Conservation (phyloP, 2,797 vertebrate genomes). For the Muscicapa comitata region DNA sequence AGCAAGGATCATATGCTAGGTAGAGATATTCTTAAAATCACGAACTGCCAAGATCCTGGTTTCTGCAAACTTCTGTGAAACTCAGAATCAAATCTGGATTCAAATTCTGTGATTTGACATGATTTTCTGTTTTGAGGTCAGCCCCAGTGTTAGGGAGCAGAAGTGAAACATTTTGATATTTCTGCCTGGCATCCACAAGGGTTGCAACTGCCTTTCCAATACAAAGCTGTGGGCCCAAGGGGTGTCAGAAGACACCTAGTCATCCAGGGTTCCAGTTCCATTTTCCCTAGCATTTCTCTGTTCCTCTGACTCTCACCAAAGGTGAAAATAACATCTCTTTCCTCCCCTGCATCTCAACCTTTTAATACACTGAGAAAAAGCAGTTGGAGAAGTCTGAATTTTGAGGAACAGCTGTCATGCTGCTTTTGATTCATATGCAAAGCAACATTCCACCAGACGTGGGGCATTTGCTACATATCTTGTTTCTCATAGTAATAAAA, state of each 20-base stretch:
- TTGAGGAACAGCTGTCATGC: neutral
- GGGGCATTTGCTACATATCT: neutral
- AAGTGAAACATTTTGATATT: neutral
- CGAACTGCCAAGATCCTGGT: neutral
- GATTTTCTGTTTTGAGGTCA: neutral
- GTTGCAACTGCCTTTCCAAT: neutral
- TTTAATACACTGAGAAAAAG: neutral
- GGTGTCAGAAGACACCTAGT: neutral
- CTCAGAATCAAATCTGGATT: neutral
- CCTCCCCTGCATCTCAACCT: accelerated
- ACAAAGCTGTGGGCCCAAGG: neutral
- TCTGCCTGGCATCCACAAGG: neutral
- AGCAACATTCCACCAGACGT: neutral
- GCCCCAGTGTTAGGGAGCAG: neutral
- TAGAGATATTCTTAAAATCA: neutral
- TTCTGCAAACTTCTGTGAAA: neutral
- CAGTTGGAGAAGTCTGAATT: neutral
- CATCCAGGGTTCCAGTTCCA: neutral
- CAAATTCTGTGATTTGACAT: neutral
- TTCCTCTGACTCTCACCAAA: neutral
- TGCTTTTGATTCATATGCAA: neutral
- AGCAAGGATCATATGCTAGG: neutral
- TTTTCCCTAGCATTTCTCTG: neutral
- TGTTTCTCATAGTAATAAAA: neutral
- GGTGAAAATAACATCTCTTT: neutral